phyloP scores from a whole-genome alignment of 2,113 vertebrate genomes.

The Rhipidura dahli region DNA sequence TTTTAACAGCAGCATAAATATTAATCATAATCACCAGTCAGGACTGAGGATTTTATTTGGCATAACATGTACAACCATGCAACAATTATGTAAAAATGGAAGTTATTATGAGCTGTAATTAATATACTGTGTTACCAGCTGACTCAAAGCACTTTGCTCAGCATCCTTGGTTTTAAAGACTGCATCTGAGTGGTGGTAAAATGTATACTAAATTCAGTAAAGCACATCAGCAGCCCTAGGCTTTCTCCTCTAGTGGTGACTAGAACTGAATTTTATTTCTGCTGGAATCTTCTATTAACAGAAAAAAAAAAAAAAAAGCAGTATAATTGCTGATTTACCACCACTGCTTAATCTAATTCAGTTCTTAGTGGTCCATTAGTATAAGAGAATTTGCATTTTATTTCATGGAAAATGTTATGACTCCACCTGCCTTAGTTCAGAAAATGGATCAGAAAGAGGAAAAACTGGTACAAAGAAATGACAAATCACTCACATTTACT shows the following conservation, averaged over 20 bases:
- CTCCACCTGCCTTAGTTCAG: conserved; percentile 58
- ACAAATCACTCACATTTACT: not conserved
- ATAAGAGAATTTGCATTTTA: conserved; percentile 67
- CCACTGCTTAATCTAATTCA: conserved; percentile 68
- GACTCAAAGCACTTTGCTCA: conserved; percentile 18
- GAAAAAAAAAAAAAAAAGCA: not conserved
- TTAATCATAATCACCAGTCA: conserved; percentile 57
- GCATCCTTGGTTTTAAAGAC: conserved; percentile 4
- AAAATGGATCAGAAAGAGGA: not conserved
- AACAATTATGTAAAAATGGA: conserved; percentile 45
- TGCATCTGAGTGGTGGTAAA: conserved; percentile 13
- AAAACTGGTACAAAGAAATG: not conserved
- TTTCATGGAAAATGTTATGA: conserved; percentile 63
- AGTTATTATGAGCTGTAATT: conserved; percentile 38
- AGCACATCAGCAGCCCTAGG: not conserved
- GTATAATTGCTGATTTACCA: conserved; percentile 65
- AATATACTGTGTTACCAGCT: conserved; percentile 20
- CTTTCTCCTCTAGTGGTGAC: not conserved
- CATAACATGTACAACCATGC: conserved; percentile 27
- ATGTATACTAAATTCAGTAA: not conserved
- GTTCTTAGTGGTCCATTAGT: conserved; percentile 66
- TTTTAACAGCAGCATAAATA: conserved; percentile 65
- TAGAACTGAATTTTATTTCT: conserved; percentile 41
- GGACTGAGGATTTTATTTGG: conserved; percentile 52
- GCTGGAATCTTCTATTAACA: not conserved